Conservation (phyloP, 2,113 vertebrate species). For the Pogona vitticeps region DNA sequence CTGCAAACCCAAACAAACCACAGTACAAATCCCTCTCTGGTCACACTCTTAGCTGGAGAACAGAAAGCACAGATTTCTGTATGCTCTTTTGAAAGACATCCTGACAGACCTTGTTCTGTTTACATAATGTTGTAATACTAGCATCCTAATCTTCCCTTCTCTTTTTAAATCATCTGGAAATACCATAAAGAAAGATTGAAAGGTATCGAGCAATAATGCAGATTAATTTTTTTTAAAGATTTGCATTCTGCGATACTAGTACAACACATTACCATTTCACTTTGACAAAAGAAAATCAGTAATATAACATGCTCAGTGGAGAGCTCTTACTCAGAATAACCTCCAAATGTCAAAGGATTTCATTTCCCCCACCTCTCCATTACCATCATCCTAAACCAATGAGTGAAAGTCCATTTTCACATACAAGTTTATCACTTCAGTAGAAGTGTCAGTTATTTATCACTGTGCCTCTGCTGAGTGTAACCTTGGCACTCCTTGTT, state of each 20-base stretch:
- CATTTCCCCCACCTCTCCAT: constrained; percentile 2
- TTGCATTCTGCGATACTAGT: neutral
- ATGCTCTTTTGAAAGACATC: neutral
- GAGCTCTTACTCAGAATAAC: constrained; percentile 13
- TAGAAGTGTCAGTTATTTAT: constrained; percentile 18
- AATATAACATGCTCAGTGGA: neutral
- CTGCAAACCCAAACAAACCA: too few species aligned
- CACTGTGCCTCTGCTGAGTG: neutral
- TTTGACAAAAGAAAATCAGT: neutral
- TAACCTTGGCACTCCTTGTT: constrained; percentile 3
- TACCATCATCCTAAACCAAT: constrained; percentile 10
- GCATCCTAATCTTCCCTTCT: neutral
- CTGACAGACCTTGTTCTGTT: neutral
- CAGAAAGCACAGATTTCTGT: neutral
- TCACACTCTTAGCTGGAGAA: neutral
- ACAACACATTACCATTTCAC: neutral
- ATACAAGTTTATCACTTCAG: constrained; percentile 40
- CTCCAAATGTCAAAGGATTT: constrained; percentile 15
- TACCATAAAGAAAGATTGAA: neutral
- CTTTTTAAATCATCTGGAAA: neutral
- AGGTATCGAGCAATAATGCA: neutral
- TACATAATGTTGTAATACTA: neutral
- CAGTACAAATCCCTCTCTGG: too few species aligned
- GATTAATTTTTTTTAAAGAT: neutral
- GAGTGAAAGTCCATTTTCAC: constrained; percentile 40